Base-by-base conservation (phyloP, 2,113 vertebrate species). In the Muscicapa adusta region DNA sequence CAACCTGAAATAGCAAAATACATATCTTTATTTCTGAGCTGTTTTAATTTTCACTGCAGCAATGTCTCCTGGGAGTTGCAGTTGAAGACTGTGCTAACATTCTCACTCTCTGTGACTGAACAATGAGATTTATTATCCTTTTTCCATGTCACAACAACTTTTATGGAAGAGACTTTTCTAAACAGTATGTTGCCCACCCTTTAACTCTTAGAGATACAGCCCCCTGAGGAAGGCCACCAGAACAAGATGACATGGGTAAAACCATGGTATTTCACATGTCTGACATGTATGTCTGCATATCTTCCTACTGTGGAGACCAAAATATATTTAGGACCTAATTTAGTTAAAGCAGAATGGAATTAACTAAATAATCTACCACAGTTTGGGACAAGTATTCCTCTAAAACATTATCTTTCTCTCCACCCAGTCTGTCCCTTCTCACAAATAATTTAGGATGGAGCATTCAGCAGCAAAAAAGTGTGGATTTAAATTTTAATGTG, bases 401-500 rank as follows among this genome's bases (percentile, higher is more conserved):
- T 91, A 89, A 60, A 70, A 22, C 13, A 40, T 15, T 3, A 40
- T 36, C 54, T 76, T 62, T 74, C 33, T 63, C 26, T 61, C 53
- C 34, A 58, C 16, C 1, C 23, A 79, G 82, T 29, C 61, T 51
- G 33, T 43, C 57, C 53, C 25, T 66, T 82, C 47, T 29, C 61
- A 38, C 19, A 80, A 25, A 28, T 91, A 72, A 89, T 24, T 94
- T 95, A 81, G 68, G 67, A 71, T 42, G 40, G 50, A 93, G 40
- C 71, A 65, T 84, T 95, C 42, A 70, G 63, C 33, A 22, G 62
- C 15, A 58, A 90, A 95, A 79, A 94, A 91, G 33, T 33, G 14
- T 61, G 78, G 57, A 65, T 94, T 96, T 97, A 94, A 94, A 95
- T 97, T 95, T 96, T 95, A 96, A 95, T 95, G 83, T 74, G 76